phyloP scores from a whole-genome alignment of 2,888 invertebrate genomes.

The Parasteatoda lunata region DNA sequence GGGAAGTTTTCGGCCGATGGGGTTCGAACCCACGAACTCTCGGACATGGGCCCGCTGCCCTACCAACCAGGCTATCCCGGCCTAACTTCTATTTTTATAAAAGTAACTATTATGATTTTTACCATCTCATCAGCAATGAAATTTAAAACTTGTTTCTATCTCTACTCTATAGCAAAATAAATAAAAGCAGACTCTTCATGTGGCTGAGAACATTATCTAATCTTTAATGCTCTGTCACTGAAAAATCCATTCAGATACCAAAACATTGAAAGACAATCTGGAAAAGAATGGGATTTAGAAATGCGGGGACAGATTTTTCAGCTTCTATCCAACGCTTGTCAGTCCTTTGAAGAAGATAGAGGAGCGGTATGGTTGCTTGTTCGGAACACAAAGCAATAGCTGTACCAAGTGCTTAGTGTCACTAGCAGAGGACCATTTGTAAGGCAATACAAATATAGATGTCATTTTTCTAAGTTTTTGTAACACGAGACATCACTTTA shows the following conservation, averaged over 20 bases:
- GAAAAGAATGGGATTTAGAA: conserved; percentile 11
- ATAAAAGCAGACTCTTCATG: background rate
- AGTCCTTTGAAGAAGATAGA: conserved; percentile 52
- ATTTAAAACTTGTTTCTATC: no score
- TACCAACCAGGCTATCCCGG: no score
- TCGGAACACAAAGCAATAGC: conserved; percentile 51
- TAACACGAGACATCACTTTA: conserved; percentile 44
- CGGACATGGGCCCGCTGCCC: no score
- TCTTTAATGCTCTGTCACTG: background rate
- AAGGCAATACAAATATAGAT: conserved; percentile 60
- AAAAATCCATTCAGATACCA: background rate
- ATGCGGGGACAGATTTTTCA: conserved; percentile 15
- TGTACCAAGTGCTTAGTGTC: conserved; percentile 57
- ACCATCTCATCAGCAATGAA: no score
- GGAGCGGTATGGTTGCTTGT: conserved; percentile 38
- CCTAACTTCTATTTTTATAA: no score
- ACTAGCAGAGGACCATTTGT: conserved; percentile 56
- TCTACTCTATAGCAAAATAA: no score
- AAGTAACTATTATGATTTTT: no score
- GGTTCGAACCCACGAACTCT: no score
- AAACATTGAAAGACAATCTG: conserved; percentile 2
- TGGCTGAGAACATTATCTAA: background rate
- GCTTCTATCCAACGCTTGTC: conserved; percentile 42
- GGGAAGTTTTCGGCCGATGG: no score
- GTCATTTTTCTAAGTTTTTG: conserved; percentile 55